Conservation (phyloP, 1,140 invertebrate species). For the Carposina sasakii region DNA sequence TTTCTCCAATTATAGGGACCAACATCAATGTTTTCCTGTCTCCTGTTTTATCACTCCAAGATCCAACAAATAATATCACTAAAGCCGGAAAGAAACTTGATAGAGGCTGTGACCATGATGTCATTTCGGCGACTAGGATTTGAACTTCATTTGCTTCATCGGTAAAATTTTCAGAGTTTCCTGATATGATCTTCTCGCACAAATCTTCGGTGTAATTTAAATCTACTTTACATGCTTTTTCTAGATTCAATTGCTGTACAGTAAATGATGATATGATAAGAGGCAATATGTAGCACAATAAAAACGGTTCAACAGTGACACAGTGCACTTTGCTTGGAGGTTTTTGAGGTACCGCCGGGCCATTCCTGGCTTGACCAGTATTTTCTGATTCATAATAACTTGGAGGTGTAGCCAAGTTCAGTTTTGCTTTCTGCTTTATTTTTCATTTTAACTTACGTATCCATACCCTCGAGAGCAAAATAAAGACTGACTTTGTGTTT, state of each 20-base stretch:
- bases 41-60: conserved; percentile 75
- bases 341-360: no score
- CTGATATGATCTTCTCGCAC: conserved; percentile 63
- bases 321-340: no score
- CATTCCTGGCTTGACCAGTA: no score
- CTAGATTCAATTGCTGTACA: conserved; percentile 74
- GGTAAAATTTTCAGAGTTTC: conserved; percentile 41
- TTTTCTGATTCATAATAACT: conserved; percentile 8
- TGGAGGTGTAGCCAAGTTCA: conserved; percentile 16
- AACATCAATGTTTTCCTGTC: conserved; percentile 75
- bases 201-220: conserved; percentile 66
- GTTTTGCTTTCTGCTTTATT: conserved; percentile 16
- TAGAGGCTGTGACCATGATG: conserved; percentile 69
- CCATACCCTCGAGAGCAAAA: no score
- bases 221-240: conserved; percentile 76
- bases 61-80: conserved; percentile 75
- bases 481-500: no score
- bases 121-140: conserved; percentile 70
- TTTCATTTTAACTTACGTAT: no score
- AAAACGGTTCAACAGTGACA: conserved; percentile 74
- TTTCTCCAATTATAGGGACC: conserved; percentile 72
- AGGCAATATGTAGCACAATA: conserved; percentile 72
- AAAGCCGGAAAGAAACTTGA: conserved; percentile 73
- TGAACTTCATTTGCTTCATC: conserved; percentile 54
- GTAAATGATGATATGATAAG: conserved; percentile 66